These are phyloP conservation scores for Mesoligia furuncula DNA, from an alignment of 2,888 invertebrate species.

Conservation along the genomic window DNA sequence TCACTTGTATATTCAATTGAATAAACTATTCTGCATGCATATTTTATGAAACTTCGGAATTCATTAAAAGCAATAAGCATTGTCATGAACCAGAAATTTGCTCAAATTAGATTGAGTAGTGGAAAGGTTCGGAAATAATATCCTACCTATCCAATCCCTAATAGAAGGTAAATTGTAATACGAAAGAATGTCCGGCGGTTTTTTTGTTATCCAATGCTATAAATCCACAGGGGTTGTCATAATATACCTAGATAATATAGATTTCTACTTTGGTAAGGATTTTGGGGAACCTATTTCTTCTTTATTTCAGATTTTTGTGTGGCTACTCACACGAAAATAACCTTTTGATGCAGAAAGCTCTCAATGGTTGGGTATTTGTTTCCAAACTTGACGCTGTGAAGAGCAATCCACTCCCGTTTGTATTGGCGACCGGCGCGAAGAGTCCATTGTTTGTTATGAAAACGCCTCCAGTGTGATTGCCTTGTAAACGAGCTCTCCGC, in stretches of 20 bases:
- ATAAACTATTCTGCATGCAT: conserved; percentile 8
- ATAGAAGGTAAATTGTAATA: conserved; percentile 15
- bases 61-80: neutral
- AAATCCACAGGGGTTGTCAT: conserved; percentile 1
- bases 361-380: conserved; percentile 61
- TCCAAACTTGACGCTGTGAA: conserved; percentile 67
- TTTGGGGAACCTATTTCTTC: neutral
- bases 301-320: conserved; percentile 2
- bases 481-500: conserved; percentile 60
- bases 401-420: conserved; percentile 69
- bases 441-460: conserved; percentile 76
- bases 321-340: neutral
- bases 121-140: conserved; percentile 14
- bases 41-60: conserved; percentile 1
- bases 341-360: conserved; percentile 22
- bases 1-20: conserved; percentile 11
- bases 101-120: conserved; percentile 20
- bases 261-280: neutral
- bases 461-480: conserved; percentile 69
- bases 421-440: conserved; percentile 61
- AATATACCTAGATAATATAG: neutral
- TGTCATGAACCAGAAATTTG: neutral
- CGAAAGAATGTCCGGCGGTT: conserved; percentile 7
- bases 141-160: conserved; percentile 1
- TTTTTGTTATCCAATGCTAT: conserved; percentile 15